These are phyloP conservation scores for Acropternis orthonyx DNA, from an alignment of 2,797 vertebrate species.

Conservation along the genomic window DNA sequence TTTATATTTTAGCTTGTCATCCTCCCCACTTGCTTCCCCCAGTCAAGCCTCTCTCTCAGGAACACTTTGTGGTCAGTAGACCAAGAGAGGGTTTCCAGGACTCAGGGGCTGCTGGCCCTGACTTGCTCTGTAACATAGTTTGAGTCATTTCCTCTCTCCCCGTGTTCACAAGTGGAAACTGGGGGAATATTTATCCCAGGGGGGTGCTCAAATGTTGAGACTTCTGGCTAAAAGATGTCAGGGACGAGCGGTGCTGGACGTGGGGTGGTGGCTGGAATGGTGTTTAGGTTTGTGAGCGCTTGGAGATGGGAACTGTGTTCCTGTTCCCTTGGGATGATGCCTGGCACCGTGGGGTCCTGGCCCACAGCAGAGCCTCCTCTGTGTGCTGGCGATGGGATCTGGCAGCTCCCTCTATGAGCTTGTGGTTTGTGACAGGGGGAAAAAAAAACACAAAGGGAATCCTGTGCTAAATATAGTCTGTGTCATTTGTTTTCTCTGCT, in stretches of 20 bases:
- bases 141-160: not conserved
- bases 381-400: not conserved
- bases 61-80: not conserved
- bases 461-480: conserved; percentile 37
- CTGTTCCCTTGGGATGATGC: not conserved
- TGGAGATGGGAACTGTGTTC: not conserved
- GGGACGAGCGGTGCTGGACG: accelerated
- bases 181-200: not conserved
- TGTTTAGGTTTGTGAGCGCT: not conserved
- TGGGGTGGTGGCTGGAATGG: not conserved
- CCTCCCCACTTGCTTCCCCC: not conserved
- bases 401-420: not conserved
- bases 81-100: not conserved
- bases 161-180: not conserved
- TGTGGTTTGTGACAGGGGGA: not conserved
- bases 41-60: not conserved
- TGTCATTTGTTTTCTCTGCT: conserved; percentile 54
- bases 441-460: conserved; percentile 36
- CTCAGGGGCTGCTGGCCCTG: not conserved
- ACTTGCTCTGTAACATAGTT: not conserved
- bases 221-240: not conserved
- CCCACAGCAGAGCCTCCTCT: not conserved
- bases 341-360: conserved; percentile 25
- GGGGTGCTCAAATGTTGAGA: not conserved
- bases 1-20: not conserved